Evolutionary conservation across 2,888 invertebrate genomes (phyloP), one percentile per base, ranked within the genome.

Genomic region (Cecidostiba fungosa): DNA sequence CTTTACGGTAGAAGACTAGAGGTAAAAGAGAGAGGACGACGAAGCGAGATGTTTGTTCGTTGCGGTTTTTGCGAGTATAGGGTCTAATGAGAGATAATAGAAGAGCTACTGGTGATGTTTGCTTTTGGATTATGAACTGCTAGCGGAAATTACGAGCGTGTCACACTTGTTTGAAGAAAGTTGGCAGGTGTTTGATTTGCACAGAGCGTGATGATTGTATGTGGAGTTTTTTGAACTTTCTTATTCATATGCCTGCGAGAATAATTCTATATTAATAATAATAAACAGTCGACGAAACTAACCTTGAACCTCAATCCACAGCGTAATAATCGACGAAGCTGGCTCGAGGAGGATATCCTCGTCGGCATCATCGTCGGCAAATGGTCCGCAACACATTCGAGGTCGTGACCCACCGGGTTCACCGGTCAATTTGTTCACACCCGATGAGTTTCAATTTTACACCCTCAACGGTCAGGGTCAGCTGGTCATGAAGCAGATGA

Each of bases 381-480:
- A 50, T 36, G n/a, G 77, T 1, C 16, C 59, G 23, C 47, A 83
- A 1, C 70, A 73, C 8, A 29, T 36, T 10, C 79, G 76, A 5
- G 70, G n/a, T 16, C 87, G 83, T 14, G 74, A 83, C 50, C 88
- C 92, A 26, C 92, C 94, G 3, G 93, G 93, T 8, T 97, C 97
- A 87, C 97, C 97, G 0, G 97, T 97, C 0, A 96, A 96, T 89
- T 94, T 98, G 0, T 93, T 97, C 8, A 96, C 96, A 88, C 98
- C 97, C 1, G 97, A 97, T 91, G 95, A 96, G 91, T 97, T 97
- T 92, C 97, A 97, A 91, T 98, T 97, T 92, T 97, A 97, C 92
- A 97, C 97, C 0, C 97, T 97, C 90, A 97, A 97, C 90, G 97
- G 97, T 90, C 96, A 96, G 83, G 97, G 97, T 19, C 97, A 97